Conservation (phyloP, 2,113 vertebrate genomes). For the Myanophis thanlyinensis region DNA sequence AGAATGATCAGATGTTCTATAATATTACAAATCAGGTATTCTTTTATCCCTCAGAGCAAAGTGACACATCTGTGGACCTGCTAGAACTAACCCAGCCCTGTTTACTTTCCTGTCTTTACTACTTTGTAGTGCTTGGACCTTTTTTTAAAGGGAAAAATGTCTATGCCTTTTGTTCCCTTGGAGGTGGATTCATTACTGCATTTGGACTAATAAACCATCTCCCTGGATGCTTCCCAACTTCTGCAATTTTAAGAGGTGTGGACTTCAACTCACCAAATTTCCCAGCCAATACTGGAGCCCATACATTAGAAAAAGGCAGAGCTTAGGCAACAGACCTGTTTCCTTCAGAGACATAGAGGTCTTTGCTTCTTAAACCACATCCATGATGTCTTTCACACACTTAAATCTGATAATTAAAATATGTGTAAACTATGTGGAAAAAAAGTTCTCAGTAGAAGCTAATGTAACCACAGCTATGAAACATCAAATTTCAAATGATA, state of each 20-base stretch:
- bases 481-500: background rate
- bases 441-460: background rate
- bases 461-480: background rate
- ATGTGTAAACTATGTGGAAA: background rate
- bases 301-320: background rate
- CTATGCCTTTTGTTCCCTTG: too few relatives aligned
- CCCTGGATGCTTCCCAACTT: background rate
- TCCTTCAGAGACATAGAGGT: background rate
- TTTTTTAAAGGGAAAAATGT: too few relatives aligned
- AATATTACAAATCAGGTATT: too few relatives aligned
- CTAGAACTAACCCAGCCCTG: background rate
- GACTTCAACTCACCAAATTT: background rate
- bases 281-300: background rate
- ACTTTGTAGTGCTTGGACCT: background rate
- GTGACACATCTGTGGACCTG: background rate
- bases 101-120: too few relatives aligned
- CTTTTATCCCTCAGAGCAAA: too few relatives aligned
- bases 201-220: background rate
- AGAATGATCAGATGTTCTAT: too few relatives aligned
- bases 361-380: background rate
- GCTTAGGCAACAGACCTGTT: background rate
- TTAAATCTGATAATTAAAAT: background rate
- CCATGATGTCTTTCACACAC: background rate
- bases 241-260: background rate
- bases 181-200: background rate